Evolutionary conservation across 2,888 invertebrate genomes (phyloP).

Genomic region (Oligia fasciuncula): DNA sequence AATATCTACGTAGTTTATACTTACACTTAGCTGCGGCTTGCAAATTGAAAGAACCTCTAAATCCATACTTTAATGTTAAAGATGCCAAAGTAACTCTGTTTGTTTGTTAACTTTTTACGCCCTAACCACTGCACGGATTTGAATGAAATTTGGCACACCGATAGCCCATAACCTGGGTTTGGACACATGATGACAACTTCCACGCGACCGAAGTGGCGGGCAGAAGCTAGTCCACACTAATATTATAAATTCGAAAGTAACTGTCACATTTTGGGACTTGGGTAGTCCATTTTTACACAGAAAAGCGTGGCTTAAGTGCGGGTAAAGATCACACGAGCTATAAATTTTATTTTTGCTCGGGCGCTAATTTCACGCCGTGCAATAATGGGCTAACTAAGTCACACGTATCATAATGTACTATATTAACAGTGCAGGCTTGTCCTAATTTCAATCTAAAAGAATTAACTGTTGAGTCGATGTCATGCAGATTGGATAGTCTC

Average conservation of each 20-base stretch:
- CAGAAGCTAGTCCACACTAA: not conserved
- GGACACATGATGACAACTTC: not conserved
- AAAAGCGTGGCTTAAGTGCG: not conserved
- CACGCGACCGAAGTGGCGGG: not conserved
- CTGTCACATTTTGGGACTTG: not conserved
- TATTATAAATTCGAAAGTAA: not conserved
- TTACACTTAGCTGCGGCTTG: not conserved
- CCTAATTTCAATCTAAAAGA: slow-evolving; percentile 33
- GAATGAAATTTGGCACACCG: not conserved
- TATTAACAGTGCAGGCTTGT: not conserved
- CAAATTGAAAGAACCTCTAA: not conserved
- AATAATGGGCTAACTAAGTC: not conserved
- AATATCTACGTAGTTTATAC: not conserved
- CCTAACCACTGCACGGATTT: not conserved
- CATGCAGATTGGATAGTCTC: slow-evolving; percentile 24
- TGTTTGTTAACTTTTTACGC: not conserved
- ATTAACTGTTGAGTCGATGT: not conserved
- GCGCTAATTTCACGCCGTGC: not conserved
- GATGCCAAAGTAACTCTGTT: not conserved
- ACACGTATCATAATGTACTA: not conserved
- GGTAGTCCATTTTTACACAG: not conserved
- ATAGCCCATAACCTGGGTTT: not conserved
- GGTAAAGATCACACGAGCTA: not conserved
- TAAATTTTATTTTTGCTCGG: not conserved
- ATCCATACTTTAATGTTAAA: not conserved